Evolutionary conservation across 2,797 vertebrate species (phyloP).

Genomic region (Pyrocephalus nanus): DNA sequence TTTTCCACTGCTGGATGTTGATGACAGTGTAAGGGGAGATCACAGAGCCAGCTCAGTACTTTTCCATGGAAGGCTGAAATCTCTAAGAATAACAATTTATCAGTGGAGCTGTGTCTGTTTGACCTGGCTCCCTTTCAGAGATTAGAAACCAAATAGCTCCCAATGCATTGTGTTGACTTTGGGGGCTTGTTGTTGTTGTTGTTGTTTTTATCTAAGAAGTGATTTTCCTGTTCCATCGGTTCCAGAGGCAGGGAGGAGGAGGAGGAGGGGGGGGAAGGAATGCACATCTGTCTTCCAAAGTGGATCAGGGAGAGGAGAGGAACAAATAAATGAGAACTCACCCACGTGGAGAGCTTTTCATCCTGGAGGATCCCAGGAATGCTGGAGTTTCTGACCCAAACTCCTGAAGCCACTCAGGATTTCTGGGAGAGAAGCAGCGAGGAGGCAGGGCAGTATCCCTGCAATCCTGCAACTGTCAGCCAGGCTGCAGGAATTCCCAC

Average conservation of each 20-base stretch:
- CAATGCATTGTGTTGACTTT: conserved; percentile 47
- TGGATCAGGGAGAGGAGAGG: conserved; percentile 28
- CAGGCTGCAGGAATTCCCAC: neutral
- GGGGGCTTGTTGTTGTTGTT: neutral
- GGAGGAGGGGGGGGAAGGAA: neutral
- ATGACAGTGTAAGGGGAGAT: conserved; percentile 56
- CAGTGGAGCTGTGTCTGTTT: conserved; percentile 51
- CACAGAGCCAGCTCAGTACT: conserved; percentile 66
- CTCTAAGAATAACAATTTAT: conserved; percentile 66
- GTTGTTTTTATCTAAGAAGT: conserved; percentile 9
- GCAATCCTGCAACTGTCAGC: neutral
- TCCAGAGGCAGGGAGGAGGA: neutral
- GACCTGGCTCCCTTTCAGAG: conserved; percentile 67
- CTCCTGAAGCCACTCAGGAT: neutral
- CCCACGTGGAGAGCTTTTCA: neutral
- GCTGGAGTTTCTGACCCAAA: neutral
- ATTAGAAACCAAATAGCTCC: conserved; percentile 59
- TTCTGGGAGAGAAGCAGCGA: neutral
- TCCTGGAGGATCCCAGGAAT: neutral
- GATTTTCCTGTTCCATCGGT: conserved; percentile 60
- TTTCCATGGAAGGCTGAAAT: conserved; percentile 68
- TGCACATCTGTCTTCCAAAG: conserved; percentile 50
- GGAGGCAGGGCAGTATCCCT: neutral
- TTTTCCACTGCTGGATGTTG: conserved; percentile 64
- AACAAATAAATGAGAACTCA: conserved; percentile 34